phyloP scores from a whole-genome alignment of 2,888 invertebrate genomes.

The Ctena decussata region DNA sequence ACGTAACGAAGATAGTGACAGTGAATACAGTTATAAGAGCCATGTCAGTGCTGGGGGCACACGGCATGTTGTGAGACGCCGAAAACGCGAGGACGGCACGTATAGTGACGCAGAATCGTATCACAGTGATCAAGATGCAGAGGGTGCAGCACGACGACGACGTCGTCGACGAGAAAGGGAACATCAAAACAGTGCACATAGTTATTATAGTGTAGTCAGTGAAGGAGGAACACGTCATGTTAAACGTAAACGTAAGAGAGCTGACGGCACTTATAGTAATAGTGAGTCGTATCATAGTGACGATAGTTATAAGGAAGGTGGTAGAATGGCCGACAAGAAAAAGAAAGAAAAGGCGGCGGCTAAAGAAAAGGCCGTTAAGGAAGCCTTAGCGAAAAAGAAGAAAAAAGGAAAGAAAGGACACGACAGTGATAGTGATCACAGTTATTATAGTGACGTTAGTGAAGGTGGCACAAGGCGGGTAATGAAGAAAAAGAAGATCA shows the following conservation, averaged over 20 bases:
- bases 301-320: constrained; percentile 77
- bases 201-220: constrained; percentile 84
- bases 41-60: constrained; percentile 85
- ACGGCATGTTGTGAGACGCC: constrained; percentile 80
- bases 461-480: constrained; percentile 82
- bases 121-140: constrained; percentile 83
- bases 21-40: constrained; percentile 85
- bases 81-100: constrained; percentile 83
- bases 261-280: constrained; percentile 85
- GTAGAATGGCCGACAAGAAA: constrained; percentile 75
- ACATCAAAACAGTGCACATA: constrained; percentile 84
- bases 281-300: constrained; percentile 85
- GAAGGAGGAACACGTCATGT: constrained; percentile 85
- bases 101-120: constrained; percentile 83
- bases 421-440: constrained; percentile 84
- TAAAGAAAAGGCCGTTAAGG: constrained; percentile 54
- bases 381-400: constrained; percentile 69
- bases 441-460: constrained; percentile 84
- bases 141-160: constrained; percentile 82
- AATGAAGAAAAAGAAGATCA: constrained; percentile 79
- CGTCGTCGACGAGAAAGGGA: constrained; percentile 83
- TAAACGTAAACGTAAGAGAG: constrained; percentile 74
- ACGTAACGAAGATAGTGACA: constrained; percentile 83
- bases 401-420: constrained; percentile 74
- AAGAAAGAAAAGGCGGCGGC: constrained; percentile 66